A percentile compares a stretch with the other conserved stretches of the same genome.
These are phyloP conservation scores for Mylabris sibirica DNA, from an alignment of 2,888 invertebrate genomes.

Conservation along the genomic window DNA sequence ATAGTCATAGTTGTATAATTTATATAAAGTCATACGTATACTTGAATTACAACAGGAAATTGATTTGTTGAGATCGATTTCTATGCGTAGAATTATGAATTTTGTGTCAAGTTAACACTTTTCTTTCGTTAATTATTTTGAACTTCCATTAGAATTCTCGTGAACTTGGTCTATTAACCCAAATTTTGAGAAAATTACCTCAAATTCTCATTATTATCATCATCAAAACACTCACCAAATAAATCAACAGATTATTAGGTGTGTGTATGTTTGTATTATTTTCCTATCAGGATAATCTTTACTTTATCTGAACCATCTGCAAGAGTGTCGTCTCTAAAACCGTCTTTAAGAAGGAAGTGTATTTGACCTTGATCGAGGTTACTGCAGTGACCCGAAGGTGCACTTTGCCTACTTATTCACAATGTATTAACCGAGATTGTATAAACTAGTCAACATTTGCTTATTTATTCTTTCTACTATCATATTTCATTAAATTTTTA, in stretches of 20 bases:
- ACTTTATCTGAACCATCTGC: background rate
- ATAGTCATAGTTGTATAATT: too few relatives aligned
- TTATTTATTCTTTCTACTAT: slow-evolving; percentile 21
- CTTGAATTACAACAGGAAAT: too few relatives aligned
- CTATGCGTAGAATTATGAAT: background rate
- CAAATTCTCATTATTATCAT: background rate
- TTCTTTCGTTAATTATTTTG: background rate
- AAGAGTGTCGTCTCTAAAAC: slow-evolving; percentile 33
- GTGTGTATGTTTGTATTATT: background rate
- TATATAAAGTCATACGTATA: too few relatives aligned
- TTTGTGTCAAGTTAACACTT: background rate
- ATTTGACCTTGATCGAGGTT: slow-evolving; percentile 60
- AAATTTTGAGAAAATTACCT: slow-evolving; percentile 1
- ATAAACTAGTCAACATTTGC: slow-evolving; percentile 23
- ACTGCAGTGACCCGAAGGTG: slow-evolving; percentile 58
- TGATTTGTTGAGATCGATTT: too few relatives aligned
- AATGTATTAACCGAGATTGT: slow-evolving; percentile 37
- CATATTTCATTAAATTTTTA: slow-evolving; percentile 5
- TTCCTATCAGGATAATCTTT: background rate
- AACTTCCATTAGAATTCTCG: background rate
- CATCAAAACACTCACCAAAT: background rate
- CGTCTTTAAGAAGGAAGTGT: slow-evolving; percentile 49
- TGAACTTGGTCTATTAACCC: slow-evolving; percentile 1
- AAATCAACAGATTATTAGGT: background rate
- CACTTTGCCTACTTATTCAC: slow-evolving; percentile 58